Conservation (phyloP, 2,888 invertebrate species). For the Andrena trimmerana region DNA sequence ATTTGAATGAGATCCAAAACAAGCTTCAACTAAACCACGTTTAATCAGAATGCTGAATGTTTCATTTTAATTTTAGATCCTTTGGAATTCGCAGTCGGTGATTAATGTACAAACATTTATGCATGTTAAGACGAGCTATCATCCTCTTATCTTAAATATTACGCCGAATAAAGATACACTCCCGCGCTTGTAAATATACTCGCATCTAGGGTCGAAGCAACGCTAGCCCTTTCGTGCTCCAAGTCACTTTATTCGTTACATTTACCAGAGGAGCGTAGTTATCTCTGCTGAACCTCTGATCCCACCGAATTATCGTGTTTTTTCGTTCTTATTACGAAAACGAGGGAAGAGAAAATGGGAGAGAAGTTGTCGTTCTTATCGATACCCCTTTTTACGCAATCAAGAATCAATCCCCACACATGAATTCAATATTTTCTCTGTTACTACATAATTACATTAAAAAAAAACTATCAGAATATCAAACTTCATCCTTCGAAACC, state of each 20-base stretch:
- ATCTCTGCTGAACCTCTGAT: conserved; percentile 43
- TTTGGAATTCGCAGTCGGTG: neutral
- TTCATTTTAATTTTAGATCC: neutral
- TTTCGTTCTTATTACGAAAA: conserved; percentile 13
- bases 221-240: neutral
- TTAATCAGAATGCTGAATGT: neutral
- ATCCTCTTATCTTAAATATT: conserved; percentile 11
- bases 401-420: neutral
- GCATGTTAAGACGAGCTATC: neutral
- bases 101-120: conserved; percentile 10
- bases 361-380: conserved; percentile 28
- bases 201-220: neutral
- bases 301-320: conserved; percentile 32
- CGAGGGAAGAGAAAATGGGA: neutral
- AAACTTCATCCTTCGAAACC: neutral
- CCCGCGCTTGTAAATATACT: neutral
- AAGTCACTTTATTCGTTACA: neutral
- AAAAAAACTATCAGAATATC: neutral
- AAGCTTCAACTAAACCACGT: neutral
- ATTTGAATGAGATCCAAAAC: neutral
- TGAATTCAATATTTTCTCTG: neutral
- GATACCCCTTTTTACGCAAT: neutral
- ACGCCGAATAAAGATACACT: neutral
- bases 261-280: conserved; percentile 1
- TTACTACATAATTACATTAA: neutral